Evolutionary conservation across 2,888 invertebrate genomes (phyloP).

Genomic region (Linnaemya tessellans): DNA sequence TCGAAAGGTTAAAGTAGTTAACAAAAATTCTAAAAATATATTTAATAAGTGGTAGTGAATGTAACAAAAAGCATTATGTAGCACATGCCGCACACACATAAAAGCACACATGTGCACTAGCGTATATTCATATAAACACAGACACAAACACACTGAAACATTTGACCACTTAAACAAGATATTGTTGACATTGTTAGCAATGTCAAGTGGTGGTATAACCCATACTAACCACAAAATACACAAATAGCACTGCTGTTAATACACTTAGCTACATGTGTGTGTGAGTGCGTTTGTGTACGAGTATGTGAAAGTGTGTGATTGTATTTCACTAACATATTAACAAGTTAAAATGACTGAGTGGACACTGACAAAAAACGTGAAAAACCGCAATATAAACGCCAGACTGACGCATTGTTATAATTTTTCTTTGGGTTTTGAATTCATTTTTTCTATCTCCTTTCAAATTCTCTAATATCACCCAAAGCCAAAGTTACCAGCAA

Average conservation of each 20-base stretch:
- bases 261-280: slow-evolving; percentile 8
- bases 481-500: slow-evolving; percentile 75
- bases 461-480: slow-evolving; percentile 23
- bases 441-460: neutral
- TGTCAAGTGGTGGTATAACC: slow-evolving; percentile 71
- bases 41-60: slow-evolving; percentile 44
- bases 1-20: slow-evolving; percentile 58
- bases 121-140: slow-evolving; percentile 9
- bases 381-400: slow-evolving; percentile 74
- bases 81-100: neutral
- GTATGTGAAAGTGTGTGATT: slow-evolving; percentile 6
- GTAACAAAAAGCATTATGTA: slow-evolving; percentile 37
- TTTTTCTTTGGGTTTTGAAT: slow-evolving; percentile 74
- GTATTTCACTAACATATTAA: slow-evolving; percentile 58
- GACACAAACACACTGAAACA: slow-evolving; percentile 36
- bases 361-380: slow-evolving; percentile 78
- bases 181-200: slow-evolving; percentile 71
- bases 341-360: slow-evolving; percentile 73
- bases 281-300: neutral
- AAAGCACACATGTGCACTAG: neutral
- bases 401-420: slow-evolving; percentile 80
- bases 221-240: slow-evolving; percentile 58
- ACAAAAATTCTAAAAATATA: slow-evolving; percentile 30
- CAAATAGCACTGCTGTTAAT: slow-evolving; percentile 36
- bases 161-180: slow-evolving; percentile 70